phyloP scores from a whole-genome alignment of 2,113 vertebrate species.

The Alexandromys fortis region DNA sequence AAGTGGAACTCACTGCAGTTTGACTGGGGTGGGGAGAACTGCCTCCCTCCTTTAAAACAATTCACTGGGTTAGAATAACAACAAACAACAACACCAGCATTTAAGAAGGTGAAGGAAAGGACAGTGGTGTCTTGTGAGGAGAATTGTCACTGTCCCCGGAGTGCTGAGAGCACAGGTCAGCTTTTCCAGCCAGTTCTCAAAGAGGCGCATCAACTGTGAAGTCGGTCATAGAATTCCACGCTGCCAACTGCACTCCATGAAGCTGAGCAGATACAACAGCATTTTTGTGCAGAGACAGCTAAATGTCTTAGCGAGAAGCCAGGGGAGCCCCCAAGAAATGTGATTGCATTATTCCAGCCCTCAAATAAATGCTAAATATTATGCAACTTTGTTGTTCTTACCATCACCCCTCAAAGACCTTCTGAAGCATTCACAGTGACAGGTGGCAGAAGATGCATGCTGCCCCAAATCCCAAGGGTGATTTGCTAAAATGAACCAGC shows the following conservation, averaged over 20 bases:
- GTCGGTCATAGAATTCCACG: slow-evolving; percentile 24
- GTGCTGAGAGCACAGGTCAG: neutral
- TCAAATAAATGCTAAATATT: slow-evolving; percentile 51
- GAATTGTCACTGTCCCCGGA: slow-evolving; percentile 20
- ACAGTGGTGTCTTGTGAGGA: neutral
- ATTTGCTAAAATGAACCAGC: slow-evolving; percentile 58
- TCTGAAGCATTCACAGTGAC: slow-evolving; percentile 66
- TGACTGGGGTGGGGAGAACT: neutral
- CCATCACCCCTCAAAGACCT: slow-evolving; percentile 35
- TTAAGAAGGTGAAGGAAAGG: slow-evolving; percentile 14
- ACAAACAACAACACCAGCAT: neutral
- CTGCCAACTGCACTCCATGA: neutral
- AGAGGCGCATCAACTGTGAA: slow-evolving; percentile 47
- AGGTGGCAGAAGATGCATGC: neutral
- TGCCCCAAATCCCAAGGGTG: slow-evolving; percentile 32
- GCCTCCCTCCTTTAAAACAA: neutral
- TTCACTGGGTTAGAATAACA: neutral
- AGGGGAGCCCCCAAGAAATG: neutral
- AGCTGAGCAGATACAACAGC: neutral
- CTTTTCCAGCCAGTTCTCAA: slow-evolving; percentile 46
- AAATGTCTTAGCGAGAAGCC: slow-evolving; percentile 32
- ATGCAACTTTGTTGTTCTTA: slow-evolving; percentile 55
- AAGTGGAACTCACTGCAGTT: neutral
- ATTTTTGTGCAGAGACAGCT: neutral
- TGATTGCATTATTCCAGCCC: slow-evolving; percentile 19